These are phyloP conservation scores for Emydocephalus ijimae DNA, from an alignment of 2,113 vertebrate species.

Conservation along the genomic window DNA sequence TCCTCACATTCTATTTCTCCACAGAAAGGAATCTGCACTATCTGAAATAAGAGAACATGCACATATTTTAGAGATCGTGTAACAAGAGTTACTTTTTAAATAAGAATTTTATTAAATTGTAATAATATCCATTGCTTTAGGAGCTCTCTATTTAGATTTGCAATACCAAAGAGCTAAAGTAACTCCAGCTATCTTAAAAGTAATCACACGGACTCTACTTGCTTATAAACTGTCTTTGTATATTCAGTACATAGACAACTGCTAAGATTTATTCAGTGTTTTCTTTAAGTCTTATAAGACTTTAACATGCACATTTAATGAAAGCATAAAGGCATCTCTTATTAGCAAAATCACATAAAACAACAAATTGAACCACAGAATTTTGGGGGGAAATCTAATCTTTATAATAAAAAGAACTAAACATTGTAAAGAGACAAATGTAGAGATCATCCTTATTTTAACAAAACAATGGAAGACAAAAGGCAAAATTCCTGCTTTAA, in stretches of 20 bases:
- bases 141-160: neutral
- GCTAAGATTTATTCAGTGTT: neutral
- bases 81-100: neutral
- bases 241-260: neutral
- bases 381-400: neutral
- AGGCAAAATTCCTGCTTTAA: neutral
- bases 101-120: neutral
- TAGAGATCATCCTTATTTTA: constrained; percentile 1
- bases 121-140: neutral
- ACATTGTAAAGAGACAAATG: neutral
- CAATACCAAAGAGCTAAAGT: neutral
- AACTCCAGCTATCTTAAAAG: neutral
- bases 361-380: neutral
- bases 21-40: constrained; percentile 96
- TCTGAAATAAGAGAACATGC: constrained; percentile 64
- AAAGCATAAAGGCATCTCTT: constrained; percentile 13
- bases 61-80: neutral
- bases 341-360: neutral
- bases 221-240: neutral
- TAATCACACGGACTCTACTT: neutral
- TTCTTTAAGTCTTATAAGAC: neutral
- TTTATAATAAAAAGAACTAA: neutral
- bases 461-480: neutral
- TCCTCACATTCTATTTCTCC: constrained; percentile 91
- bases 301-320: neutral